These are phyloP conservation scores for Microtus montanus DNA, from an alignment of 2,113 vertebrate genomes.

Conservation along the genomic window DNA sequence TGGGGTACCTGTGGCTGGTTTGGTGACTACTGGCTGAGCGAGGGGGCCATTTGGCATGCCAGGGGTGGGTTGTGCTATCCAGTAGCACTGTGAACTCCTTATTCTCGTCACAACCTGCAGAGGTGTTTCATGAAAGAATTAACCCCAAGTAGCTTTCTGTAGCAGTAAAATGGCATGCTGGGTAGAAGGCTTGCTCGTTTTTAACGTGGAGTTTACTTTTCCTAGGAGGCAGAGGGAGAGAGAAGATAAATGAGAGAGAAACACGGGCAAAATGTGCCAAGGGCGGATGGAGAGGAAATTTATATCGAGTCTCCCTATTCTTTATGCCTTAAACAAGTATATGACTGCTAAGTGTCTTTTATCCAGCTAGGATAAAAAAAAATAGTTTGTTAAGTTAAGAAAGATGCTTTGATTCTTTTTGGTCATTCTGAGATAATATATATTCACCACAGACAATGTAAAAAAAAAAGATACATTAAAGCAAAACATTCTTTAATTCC, in stretches of 20 bases:
- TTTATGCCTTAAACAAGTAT: not conserved
- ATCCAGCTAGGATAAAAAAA: not conserved
- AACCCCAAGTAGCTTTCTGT: constrained; percentile 51
- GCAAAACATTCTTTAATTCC: not conserved
- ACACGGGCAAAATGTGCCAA: not conserved
- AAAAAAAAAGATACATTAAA: not conserved
- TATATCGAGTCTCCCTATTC: not conserved
- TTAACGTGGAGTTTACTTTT: constrained; percentile 14
- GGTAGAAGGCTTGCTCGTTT: constrained; percentile 18
- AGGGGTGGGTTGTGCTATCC: not conserved
- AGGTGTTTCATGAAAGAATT: constrained; percentile 67
- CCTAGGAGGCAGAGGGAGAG: not conserved
- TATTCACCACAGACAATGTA: not conserved
- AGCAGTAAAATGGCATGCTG: constrained; percentile 57
- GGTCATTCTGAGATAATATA: not conserved
- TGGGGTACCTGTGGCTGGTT: not conserved
- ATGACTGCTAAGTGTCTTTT: constrained; percentile 31
- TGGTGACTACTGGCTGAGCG: not conserved
- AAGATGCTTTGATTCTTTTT: not conserved
- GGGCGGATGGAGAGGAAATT: not conserved
- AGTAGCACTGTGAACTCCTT: constrained; percentile 51
- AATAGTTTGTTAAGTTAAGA: constrained; percentile 13
- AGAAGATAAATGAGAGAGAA: not conserved
- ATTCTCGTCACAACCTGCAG: constrained; percentile 50
- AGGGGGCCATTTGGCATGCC: not conserved